Base-by-base conservation (phyloP, 2,888 invertebrate species). In the Dasypolia templi region DNA sequence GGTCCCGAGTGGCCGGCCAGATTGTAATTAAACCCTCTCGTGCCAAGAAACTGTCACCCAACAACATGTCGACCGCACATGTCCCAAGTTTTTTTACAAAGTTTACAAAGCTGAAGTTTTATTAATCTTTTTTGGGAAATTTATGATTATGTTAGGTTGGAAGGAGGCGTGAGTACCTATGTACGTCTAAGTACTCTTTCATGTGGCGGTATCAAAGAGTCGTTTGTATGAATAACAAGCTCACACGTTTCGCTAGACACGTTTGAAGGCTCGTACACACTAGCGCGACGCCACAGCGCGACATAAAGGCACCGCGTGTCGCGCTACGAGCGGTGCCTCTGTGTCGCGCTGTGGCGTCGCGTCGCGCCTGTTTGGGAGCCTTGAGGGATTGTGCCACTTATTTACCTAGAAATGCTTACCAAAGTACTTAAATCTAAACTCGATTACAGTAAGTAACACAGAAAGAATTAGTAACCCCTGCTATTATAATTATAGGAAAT, bases 21-120 rank as follows among this genome's bases (percentile, higher is more conserved):
- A 75, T 76, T 83, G 87, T 88, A 88, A 88, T 88, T 88, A 88
- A 88, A 88, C 84, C 86, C 64, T 82, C 79, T 79, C 79, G 82
- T 82, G 87, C 88, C 88, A 88, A 89, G 87, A 88, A 88, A 89
- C 86, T 85, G 88, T 86, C 64, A n/a, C 83, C 75, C 62, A 79
- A 76, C 85, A 86, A 86, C 86, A 82, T 86, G 86, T 81, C 82
- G 75, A 71, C 76, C 62, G 86, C 84, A 84, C 82, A 81, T 86
- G 84, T 84, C 87, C 73, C 65, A 58, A 61, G 65, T 61, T 80
- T 84, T 77, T 75, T 56, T 62, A 55, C 51, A 55, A 81, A 81
- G 62, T 84, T 81, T 68, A 32, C 80, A 53, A 72, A 75, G 76
- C 83, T 66, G 62, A 79, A 72, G 83, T 72, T 83, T 79, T 83